Evolutionary conservation across 2,113 vertebrate species (phyloP), one percentile per base, ranked within the genome.

Genomic region (Phylloscopus whistleri): DNA sequence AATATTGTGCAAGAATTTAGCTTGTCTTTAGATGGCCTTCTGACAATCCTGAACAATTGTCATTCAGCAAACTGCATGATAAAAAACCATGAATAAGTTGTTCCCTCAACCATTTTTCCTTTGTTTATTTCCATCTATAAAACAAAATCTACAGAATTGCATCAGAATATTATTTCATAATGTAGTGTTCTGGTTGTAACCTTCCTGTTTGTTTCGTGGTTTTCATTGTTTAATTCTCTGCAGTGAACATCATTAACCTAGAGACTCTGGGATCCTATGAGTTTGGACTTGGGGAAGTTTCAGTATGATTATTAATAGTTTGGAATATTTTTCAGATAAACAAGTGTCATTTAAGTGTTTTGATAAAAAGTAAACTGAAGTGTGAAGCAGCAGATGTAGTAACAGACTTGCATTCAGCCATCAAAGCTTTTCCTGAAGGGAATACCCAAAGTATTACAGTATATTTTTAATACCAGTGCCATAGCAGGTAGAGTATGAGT

Each of bases 161-260:
- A 59, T 87, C 60, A 89, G 69, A 84, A 75, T 89, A 84, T 70
- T 23, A 78, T 82, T 89, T 90, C 51, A 89, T 93, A 74, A 63
- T n/a, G 28, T 18, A 30, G 31, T 46, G 64, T 21, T 78, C 64
- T 59, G 70, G 6, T 17, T 72, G 66, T 35, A 90, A 82, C 56
- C 27, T 93, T 89, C 43, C 43, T 82, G 82, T 89, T 93, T 89
- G 64, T 55, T 94, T 44, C 2, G 0, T 76, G 72, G 58, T 46
- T 92, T 92, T 46, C 43, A 24, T 91, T 90, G 88, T 85, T 82
- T 84, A 87, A 75, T 75, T 92, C 78, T 43, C 60, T 72, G 74
- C 52, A 79, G 31, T 55, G 66, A 72, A 33, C n/a, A n/a, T 76
- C 33, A 23, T 67, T 90, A 92, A 70, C 48, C 48, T 63, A 59